phyloP scores from a whole-genome alignment of 2,113 vertebrate genomes.

The Chlorocebus sabaeus region DNA sequence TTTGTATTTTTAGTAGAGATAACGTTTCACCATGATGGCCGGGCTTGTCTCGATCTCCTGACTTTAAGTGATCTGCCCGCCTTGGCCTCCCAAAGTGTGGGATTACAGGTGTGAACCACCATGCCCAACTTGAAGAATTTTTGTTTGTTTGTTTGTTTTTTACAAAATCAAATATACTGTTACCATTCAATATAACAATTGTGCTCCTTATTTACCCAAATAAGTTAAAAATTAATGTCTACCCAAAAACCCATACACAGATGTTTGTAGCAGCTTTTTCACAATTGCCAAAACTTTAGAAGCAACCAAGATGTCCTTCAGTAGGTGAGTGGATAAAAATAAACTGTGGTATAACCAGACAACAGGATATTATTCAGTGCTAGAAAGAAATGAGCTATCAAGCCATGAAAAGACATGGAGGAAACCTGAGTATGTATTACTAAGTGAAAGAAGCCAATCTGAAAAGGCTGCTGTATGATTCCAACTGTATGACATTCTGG shows the following conservation, averaged over 20 bases:
- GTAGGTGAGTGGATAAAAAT: neutral
- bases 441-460: conserved; percentile 1
- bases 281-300: neutral
- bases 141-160: neutral
- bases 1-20: too few species aligned
- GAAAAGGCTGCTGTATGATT: neutral
- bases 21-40: too few species aligned
- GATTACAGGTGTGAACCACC: too few species aligned
- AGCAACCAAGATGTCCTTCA: neutral
- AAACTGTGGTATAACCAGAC: neutral
- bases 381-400: neutral
- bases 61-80: too few species aligned
- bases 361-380: neutral
- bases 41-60: too few species aligned
- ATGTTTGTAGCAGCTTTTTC: neutral
- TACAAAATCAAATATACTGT: neutral
- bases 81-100: too few species aligned
- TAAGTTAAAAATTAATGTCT: neutral
- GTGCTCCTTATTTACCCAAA: neutral
- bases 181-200: neutral
- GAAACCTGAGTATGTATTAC: neutral
- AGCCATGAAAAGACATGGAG: neutral
- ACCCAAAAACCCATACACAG: neutral
- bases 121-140: too few species aligned
- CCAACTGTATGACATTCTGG: neutral